Evolutionary conservation across 64 coral and sea anemone genomes (phyloP), one percentile per base, ranked within the genome.

Genomic region (Trachythela sp.): DNA sequence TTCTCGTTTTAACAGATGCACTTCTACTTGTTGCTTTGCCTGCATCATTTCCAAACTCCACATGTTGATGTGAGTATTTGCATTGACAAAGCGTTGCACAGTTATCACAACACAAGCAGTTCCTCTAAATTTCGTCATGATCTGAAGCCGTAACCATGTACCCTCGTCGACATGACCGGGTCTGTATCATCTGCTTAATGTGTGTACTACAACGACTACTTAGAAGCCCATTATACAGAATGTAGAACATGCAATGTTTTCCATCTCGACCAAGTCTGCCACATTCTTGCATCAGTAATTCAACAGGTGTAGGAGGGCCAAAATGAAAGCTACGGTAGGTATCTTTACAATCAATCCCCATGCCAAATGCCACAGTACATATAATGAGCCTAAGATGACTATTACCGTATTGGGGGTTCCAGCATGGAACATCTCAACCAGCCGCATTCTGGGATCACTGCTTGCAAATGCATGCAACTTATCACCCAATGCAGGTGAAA

Each of bases 381-480:
- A 72, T 72, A 11, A 72, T 72, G 10, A 72, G 9, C 26, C 68
- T 13, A 1, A 72, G 33, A 13, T 72, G 68, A 72, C 68, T 72
- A 31, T 72, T 1, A 2, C 68, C 1, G 68, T 24, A 10, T 13
- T 72, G 17, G 68, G 68, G 68, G 15, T 72, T 72, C 68, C 68
- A 72, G 68, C 68, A 15, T 72, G 68, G 29, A 72, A 72, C 68
- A 72, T 72, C 9, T 72, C 68, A 22, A 72, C 68, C 33, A 72
- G 24, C 10, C 68, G 9, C 68, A 2, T 26, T 35, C 32, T 72
- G 24, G 68, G 68, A 18, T 72, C 68, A 24, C 29, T 13, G 1
- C 29, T 72, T 26, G 14, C 68, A 2, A 11, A 26, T 27, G 68
- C 68, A 35, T 72, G 29, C 26, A 72, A 72, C 33, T 72, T 35